Conservation (phyloP, 1,140 invertebrate genomes). For the Leptinotarsa texana region DNA sequence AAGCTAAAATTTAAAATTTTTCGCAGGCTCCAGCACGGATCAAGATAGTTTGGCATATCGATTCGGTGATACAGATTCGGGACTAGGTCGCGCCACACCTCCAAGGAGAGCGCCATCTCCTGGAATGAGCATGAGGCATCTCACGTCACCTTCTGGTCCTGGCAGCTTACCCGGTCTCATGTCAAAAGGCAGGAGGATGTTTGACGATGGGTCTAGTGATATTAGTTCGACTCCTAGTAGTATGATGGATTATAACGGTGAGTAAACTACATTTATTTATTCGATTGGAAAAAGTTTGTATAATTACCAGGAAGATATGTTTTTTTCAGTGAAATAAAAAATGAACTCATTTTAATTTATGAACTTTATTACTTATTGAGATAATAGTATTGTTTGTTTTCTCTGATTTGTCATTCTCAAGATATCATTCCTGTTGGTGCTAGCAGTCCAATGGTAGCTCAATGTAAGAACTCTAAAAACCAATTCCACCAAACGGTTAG, state of each 20-base stretch:
- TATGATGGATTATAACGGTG: slow-evolving; percentile 86
- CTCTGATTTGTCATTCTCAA: too few relatives aligned
- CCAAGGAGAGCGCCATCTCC: slow-evolving; percentile 79
- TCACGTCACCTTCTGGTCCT: slow-evolving; percentile 76
- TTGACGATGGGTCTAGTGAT: slow-evolving; percentile 85
- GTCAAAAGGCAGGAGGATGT: slow-evolving; percentile 70
- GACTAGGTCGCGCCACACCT: slow-evolving; percentile 77
- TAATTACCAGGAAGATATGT: too few relatives aligned
- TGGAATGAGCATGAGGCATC: slow-evolving; percentile 67
- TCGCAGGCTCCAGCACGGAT: slow-evolving; percentile 59
- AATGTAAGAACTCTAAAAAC: too few relatives aligned
- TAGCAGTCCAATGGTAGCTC: too few relatives aligned
- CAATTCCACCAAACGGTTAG: too few relatives aligned
- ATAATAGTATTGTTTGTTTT: too few relatives aligned
- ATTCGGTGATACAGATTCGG: slow-evolving; percentile 75
- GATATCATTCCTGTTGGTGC: too few relatives aligned
- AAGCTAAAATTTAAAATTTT: background rate
- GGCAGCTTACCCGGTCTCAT: slow-evolving; percentile 81
- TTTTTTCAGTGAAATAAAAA: too few relatives aligned
- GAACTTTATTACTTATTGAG: too few relatives aligned
- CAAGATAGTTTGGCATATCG: slow-evolving; percentile 60
- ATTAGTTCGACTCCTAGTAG: slow-evolving; percentile 72
- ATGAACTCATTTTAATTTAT: too few relatives aligned
- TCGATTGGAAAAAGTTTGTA: too few relatives aligned
- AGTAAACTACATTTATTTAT: slow-evolving; percentile 41